These are phyloP conservation scores for Gryon sp. DNA, from an alignment of 1,140 invertebrate genomes.

Conservation along the genomic window DNA sequence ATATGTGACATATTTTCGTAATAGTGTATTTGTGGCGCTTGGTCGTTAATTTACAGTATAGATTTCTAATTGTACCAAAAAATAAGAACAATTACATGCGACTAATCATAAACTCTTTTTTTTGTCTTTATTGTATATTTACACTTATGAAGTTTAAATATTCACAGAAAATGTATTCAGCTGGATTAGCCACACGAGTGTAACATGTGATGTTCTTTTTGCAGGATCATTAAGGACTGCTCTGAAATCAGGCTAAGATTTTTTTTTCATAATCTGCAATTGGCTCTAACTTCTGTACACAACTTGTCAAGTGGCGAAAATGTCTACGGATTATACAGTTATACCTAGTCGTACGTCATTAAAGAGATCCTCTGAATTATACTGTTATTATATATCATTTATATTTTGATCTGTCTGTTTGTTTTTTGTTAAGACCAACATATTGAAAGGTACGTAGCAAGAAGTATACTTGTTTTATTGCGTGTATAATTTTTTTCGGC, in stretches of 20 bases:
- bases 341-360: conserved; percentile 51
- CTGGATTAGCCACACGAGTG: conserved; percentile 27
- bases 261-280: conserved; percentile 41
- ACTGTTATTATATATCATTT: conserved; percentile 10
- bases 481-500: conserved; percentile 53
- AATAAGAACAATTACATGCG: conserved; percentile 22
- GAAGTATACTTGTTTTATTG: conserved; percentile 36
- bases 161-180: conserved; percentile 28
- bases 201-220: conserved; percentile 30
- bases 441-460: conserved; percentile 67
- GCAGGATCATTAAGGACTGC: conserved; percentile 20
- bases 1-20: conserved; percentile 45
- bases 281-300: conserved; percentile 54
- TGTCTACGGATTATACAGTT: conserved; percentile 34
- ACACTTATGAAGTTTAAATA: conserved; percentile 36
- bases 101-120: conserved; percentile 9
- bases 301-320: conserved; percentile 57
- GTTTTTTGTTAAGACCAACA: conserved; percentile 55
- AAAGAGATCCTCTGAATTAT: conserved; percentile 55
- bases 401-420: conserved; percentile 56
- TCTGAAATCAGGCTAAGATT: neutral
- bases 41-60: conserved; percentile 11
- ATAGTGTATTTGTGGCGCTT: conserved; percentile 26
- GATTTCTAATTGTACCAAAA: conserved; percentile 12
- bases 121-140: conserved; percentile 19